A percentile compares a stretch with the other conserved stretches of the same genome.
Conservation (phyloP, 2,113 vertebrate genomes). For the Shinisaurus crocodilurus region DNA sequence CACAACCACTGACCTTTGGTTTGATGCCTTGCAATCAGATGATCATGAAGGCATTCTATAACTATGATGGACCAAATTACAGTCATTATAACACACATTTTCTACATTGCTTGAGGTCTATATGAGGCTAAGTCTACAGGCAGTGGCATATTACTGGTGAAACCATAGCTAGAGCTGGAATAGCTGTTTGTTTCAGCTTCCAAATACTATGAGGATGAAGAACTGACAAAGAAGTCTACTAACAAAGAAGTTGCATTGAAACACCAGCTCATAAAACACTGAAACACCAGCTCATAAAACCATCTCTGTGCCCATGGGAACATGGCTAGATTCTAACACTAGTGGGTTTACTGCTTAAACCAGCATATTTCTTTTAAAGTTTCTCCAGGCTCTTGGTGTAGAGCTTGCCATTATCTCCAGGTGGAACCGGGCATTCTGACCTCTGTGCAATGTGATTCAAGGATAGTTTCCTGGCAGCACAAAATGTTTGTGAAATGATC, state of each 20-base stretch:
- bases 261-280: neutral
- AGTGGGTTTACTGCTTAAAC: neutral
- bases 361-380: neutral
- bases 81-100: no score
- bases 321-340: neutral
- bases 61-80: no score
- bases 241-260: neutral
- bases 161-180: no score
- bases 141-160: no score
- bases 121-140: no score
- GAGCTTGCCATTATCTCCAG: neutral
- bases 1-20: no score
- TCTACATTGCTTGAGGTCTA: no score
- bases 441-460: neutral
- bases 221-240: no score
- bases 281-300: neutral
- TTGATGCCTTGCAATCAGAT: no score
- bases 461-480: conserved; percentile 6
- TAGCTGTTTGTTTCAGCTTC: neutral
- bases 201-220: no score
- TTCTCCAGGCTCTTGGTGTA: neutral
- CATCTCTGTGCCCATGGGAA: neutral
- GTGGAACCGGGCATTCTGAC: neutral
- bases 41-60: no score
- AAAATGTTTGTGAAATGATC: neutral